Conservation (phyloP, 2,113 vertebrate genomes). For the Pangasianodon hypophthalmus region DNA sequence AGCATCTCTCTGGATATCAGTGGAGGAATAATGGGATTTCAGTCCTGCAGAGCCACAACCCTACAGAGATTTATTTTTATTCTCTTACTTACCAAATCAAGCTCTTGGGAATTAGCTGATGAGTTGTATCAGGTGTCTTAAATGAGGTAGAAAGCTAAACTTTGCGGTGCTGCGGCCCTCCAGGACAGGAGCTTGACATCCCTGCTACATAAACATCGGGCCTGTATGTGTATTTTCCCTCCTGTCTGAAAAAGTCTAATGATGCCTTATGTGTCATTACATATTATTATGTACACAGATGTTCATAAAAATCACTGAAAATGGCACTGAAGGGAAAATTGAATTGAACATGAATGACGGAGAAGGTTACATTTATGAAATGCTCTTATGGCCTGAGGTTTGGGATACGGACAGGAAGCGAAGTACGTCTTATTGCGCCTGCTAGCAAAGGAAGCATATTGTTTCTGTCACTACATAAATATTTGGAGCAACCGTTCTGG, state of each 20-base stretch:
- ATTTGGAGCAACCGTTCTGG: constrained; percentile 24
- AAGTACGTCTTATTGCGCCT: background rate
- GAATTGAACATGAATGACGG: too few relatives aligned
- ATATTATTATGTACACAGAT: background rate
- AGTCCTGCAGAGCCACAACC: background rate
- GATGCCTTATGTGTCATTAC: background rate
- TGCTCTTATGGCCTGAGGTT: background rate
- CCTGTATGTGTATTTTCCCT: background rate
- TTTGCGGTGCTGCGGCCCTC: background rate
- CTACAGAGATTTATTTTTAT: background rate
- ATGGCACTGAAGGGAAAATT: background rate
- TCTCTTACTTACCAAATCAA: background rate
- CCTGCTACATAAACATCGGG: background rate
- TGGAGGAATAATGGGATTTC: background rate
- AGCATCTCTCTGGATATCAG: background rate
- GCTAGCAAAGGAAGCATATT: constrained; percentile 18
- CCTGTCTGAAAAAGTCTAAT: background rate
- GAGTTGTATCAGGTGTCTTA: background rate
- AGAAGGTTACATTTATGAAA: background rate
- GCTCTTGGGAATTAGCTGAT: background rate
- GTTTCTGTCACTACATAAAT: constrained; percentile 32
- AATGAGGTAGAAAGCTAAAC: background rate
- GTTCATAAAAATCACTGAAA: background rate
- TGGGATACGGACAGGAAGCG: background rate
- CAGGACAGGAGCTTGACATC: background rate